Base-by-base conservation (phyloP, 2,113 vertebrate genomes). In the Rhinolophus ferrumequinum region DNA sequence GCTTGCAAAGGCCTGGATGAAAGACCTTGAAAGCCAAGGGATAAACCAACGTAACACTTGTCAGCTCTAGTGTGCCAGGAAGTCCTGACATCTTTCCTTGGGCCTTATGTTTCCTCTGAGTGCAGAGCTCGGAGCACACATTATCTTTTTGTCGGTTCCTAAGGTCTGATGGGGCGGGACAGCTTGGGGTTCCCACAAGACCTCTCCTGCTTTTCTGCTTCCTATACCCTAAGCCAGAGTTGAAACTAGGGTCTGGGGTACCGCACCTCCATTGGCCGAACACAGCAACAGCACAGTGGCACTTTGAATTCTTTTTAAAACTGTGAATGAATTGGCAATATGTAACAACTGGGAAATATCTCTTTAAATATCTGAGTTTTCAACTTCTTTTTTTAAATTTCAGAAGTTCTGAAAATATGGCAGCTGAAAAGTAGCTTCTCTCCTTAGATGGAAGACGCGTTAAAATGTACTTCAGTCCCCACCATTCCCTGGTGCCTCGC, bases 31-130 rank as follows among this genome's bases (percentile, higher is more conserved):
- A 79, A 91, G 44, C 22, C 22, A 8, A n/a, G 8, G 81, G 10
- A n/a, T 28, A 50, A 52, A 67, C 22, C 60, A 19, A 21, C 0
- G 33, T 3, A n/a, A 38, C 12, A 14, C 33, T 6, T 19, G 11
- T 35, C 77, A 33, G 21, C 13, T 16, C 58, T 12, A 3, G 50
- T 0, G 14, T 1, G 7, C 6, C 0, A 3, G 1, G 2, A 35
- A 41, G 66, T 38, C 41, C 58, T 56, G 56, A 47, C 24, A 5
- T 52, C 12, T 66, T 44, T 56, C 44, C 69, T 30, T n/a, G 8
- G 66, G 58, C 14, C 50, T 16, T n/a, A 4, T 35, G 76, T 54
- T 52, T 69, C 30, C 41, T 35, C 16, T 7, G 85, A 83, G 62
- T 33, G 33, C n/a, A 13, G 35, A 67, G 70, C 72, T 70, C 66